Conservation (phyloP, 1,140 invertebrate genomes). For the Cryptotermes secundus region DNA sequence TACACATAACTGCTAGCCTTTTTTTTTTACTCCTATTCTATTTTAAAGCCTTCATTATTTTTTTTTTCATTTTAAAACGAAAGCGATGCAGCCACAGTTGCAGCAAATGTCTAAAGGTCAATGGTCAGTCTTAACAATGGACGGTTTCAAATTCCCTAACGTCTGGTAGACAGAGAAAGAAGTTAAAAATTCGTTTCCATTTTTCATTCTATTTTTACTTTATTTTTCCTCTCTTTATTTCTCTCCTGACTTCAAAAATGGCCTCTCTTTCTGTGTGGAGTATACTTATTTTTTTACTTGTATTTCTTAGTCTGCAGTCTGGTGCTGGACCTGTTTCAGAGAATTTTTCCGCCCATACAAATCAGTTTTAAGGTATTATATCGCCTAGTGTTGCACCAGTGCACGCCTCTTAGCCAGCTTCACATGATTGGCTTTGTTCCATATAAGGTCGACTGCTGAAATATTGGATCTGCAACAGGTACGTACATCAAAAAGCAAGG, state of each 20-base stretch:
- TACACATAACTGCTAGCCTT: background rate
- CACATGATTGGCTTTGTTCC: conserved; percentile 6
- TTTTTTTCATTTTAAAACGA: background rate
- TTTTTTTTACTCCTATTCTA: background rate
- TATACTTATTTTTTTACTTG: background rate
- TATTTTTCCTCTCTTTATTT: background rate
- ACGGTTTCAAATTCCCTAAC: background rate
- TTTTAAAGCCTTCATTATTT: background rate
- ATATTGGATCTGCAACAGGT: background rate
- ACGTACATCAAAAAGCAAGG: background rate
- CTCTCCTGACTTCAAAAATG: conserved; percentile 8
- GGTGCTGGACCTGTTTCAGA: background rate
- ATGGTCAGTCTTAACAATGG: background rate
- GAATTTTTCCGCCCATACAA: conserved; percentile 19
- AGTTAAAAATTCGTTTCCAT: background rate
- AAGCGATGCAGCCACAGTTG: background rate
- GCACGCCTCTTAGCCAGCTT: background rate
- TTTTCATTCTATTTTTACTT: background rate
- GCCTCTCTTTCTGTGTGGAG: background rate
- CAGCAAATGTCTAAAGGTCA: background rate
- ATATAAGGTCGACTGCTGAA: background rate
- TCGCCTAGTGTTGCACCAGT: background rate
- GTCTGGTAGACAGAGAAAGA: conserved; percentile 11
- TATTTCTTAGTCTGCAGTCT: background rate
- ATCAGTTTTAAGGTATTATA: conserved; percentile 13